A percentile compares a stretch with the other conserved stretches of the same genome.
These are phyloP conservation scores for Sycophila sp. DNA, from an alignment of 1,140 invertebrate species.

Conservation along the genomic window DNA sequence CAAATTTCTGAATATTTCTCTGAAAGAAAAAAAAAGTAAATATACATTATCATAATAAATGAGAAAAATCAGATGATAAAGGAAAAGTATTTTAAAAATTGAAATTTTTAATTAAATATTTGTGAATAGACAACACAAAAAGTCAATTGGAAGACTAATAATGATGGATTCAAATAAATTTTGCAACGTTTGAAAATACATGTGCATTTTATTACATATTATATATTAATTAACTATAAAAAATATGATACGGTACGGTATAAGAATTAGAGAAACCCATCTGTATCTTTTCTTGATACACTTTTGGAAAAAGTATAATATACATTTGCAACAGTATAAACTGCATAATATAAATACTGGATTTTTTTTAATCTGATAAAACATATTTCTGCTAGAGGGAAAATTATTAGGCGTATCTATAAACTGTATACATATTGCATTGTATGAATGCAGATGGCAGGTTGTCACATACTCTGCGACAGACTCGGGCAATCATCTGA, in stretches of 20 bases:
- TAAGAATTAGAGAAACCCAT: slow-evolving; percentile 48
- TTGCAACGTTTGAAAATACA: slow-evolving; percentile 45
- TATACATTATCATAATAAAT: no score
- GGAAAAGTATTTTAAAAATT: no score
- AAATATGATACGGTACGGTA: slow-evolving; percentile 49
- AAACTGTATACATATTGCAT: slow-evolving; percentile 24
- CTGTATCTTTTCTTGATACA: slow-evolving; percentile 38
- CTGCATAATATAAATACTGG: slow-evolving; percentile 43
- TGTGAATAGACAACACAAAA: no score
- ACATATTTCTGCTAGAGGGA: not conserved
- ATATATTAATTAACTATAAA: slow-evolving; percentile 51
- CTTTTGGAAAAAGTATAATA: slow-evolving; percentile 36
- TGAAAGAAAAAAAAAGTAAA: no score
- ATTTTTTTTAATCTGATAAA: slow-evolving; percentile 38
- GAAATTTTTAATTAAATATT: no score
- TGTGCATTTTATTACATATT: slow-evolving; percentile 47
- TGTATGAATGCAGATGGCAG: slow-evolving; percentile 3
- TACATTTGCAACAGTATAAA: slow-evolving; percentile 42
- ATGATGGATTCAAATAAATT: no score
- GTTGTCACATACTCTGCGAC: not conserved
- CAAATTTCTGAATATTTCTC: no score
- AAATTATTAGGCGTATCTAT: slow-evolving; percentile 9
- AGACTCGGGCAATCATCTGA: slow-evolving; percentile 28
- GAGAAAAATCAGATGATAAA: no score
- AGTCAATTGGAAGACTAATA: no score